These are phyloP conservation scores for Mesorhabditis sp. DNA, from an alignment of 2,888 invertebrate genomes.

Conservation along the genomic window DNA sequence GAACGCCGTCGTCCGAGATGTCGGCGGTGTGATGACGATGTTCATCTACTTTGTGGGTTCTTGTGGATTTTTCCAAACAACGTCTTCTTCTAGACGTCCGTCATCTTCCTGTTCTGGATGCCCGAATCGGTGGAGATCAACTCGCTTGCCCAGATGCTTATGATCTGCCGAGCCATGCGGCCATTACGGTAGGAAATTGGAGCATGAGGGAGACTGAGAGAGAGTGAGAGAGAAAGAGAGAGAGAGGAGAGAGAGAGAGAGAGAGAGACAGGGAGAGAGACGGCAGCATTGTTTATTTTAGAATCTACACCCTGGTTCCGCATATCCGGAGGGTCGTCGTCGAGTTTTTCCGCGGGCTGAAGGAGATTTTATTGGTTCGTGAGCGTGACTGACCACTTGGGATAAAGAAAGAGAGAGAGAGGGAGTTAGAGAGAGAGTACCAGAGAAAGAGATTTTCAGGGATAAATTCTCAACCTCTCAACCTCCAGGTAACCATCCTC, in stretches of 20 bases:
- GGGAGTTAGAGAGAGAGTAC: neutral
- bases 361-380: constrained; percentile 86
- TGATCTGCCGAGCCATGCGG: constrained; percentile 91
- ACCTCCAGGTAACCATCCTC: constrained; percentile 79
- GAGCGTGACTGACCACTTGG: too few relatives aligned
- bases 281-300: neutral
- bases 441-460: neutral
- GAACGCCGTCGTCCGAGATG: constrained; percentile 94
- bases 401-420: neutral
- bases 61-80: neutral
- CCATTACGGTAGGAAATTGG: constrained; percentile 64
- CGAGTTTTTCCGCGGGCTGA: constrained; percentile 94
- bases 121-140: constrained; percentile 83
- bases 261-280: neutral
- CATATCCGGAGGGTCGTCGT: constrained; percentile 99
- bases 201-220: neutral
- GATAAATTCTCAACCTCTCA: too few relatives aligned
- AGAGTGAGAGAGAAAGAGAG: neutral
- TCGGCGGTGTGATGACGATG: constrained; percentile 90
- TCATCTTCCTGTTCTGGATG: constrained; percentile 95
- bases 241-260: neutral
- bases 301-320: constrained; percentile 94
- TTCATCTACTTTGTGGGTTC: constrained; percentile 87
- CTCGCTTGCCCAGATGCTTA: constrained; percentile 85
- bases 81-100: constrained; percentile 71